Evolutionary conservation across 92 coral and sea anemone genomes (phyloP).

Genomic region (Epizoanthus ramosus): DNA sequence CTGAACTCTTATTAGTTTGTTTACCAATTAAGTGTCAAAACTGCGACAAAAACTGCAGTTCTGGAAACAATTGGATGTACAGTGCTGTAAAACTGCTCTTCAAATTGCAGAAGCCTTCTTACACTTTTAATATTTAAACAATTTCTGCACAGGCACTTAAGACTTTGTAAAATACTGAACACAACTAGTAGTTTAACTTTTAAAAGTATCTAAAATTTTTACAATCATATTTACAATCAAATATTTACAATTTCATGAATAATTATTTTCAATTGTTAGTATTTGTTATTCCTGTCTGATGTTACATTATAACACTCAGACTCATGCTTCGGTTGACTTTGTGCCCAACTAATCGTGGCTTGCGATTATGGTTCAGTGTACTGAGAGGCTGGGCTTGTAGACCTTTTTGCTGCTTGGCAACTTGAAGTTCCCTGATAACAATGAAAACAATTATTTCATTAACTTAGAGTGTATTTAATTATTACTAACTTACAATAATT

Average conservation of each 20-base stretch:
- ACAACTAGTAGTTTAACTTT: too few relatives aligned
- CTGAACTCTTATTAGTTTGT: not conserved
- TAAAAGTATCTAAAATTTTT: constrained; percentile 5
- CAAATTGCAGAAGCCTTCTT: too few relatives aligned
- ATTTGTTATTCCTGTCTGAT: not conserved
- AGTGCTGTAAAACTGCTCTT: too few relatives aligned
- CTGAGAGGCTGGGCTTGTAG: constrained; percentile 54
- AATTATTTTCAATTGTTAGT: not conserved
- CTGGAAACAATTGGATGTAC: too few relatives aligned
- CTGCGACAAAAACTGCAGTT: not conserved
- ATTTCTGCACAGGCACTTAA: not conserved
- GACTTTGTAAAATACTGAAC: too few relatives aligned
- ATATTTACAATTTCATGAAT: constrained; percentile 32
- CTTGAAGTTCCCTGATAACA: constrained; percentile 31
- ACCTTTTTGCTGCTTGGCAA: constrained; percentile 39
- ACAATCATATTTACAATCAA: constrained; percentile 11
- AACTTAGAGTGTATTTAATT: too few relatives aligned
- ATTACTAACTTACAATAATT: too few relatives aligned
- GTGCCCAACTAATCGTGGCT: constrained; percentile 83
- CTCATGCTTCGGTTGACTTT: constrained; percentile 97
- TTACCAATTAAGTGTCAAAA: not conserved
- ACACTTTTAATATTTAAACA: too few relatives aligned
- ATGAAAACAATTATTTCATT: too few relatives aligned
- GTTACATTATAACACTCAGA: constrained; percentile 90
- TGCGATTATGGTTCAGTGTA: constrained; percentile 58